These are phyloP conservation scores for Cardiocondyla obscurior DNA, from an alignment of 1,140 invertebrate genomes.

Conservation along the genomic window DNA sequence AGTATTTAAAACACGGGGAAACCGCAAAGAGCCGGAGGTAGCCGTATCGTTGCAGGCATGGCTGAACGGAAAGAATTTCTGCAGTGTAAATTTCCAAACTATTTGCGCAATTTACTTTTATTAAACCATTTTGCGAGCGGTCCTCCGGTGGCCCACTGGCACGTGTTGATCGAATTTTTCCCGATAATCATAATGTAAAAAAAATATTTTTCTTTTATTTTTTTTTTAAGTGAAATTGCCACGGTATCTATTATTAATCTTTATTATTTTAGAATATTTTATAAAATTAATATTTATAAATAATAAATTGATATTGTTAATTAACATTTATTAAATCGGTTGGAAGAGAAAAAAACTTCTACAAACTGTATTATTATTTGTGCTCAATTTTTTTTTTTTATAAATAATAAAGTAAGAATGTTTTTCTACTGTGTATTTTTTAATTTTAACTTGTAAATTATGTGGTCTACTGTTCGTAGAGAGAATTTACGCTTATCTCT, in stretches of 20 bases:
- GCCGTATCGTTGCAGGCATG: conserved; percentile 11
- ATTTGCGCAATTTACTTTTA: conserved; percentile 41
- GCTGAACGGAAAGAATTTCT: conserved; percentile 30
- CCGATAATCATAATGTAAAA: conserved; percentile 1
- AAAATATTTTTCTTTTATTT: no score
- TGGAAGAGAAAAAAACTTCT: neutral
- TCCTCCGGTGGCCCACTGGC: neutral
- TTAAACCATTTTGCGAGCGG: conserved; percentile 15
- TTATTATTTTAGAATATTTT: neutral
- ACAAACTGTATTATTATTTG: neutral
- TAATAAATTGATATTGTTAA: no score
- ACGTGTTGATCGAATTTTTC: neutral
- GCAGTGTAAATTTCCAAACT: conserved; percentile 39
- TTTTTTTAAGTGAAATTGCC: neutral
- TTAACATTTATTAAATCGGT: no score
- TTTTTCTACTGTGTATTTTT: neutral
- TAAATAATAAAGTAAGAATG: no score
- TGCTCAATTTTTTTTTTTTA: no score
- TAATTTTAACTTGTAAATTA: neutral
- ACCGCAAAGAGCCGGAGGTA: conserved; percentile 23
- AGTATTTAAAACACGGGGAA: conserved; percentile 52
- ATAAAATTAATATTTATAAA: neutral
- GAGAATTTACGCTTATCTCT: neutral
- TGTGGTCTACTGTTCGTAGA: neutral
- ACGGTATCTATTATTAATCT: neutral